Base-by-base conservation (phyloP, 2,888 invertebrate genomes). In the Zeuzera pyrina region DNA sequence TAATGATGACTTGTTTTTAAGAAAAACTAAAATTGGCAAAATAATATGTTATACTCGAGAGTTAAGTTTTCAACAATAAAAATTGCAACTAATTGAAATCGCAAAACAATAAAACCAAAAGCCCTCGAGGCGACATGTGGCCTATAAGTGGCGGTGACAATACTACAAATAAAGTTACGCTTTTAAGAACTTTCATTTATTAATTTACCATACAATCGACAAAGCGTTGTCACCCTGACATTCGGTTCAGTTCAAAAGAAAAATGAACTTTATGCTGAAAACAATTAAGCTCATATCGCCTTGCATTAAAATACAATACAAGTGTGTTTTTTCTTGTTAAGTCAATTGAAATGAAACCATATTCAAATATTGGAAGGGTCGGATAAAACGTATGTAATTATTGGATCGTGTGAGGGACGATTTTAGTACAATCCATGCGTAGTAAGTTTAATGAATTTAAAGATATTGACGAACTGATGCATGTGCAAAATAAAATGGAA, bases 341-440 rank as follows among this genome's bases (percentile, higher is more conserved):
- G 67, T 72, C 71, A 59, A 64, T 72, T 62, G 69, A 69, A 74
- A 72, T 72, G 65, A 72, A 73, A 68, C 71, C 72, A 70, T 78
- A 79, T 79, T 81, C 73, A 74, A 76, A 78, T 74, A 68, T 63
- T 49, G 76, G 74, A 69, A 64, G 65, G 54, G 69, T 73, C 64
- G 71, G 70, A 70, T 70, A 71, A 73, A 78, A 69, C 77, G 77
- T 81, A 77, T 77, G 77, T 78, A 78, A 78, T 81, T 79, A 77
- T 76, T 64, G 67, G 58, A 66, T 63, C 56, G 60, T 46, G 52
- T 47, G 45, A 45, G 66, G 66, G 65, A 47, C 50, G 57, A 54
- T 51, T 59, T 65, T 58, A 59, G 51, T 66, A 58, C 52, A 64
- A 63, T 54, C 66, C 62, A 66, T 66, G 73, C 76, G 71, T 73